A percentile compares a stretch with the other conserved stretches of the same genome.
These are phyloP conservation scores for Hymenopus coronatus DNA, from an alignment of 2,888 invertebrate species.

Conservation along the genomic window DNA sequence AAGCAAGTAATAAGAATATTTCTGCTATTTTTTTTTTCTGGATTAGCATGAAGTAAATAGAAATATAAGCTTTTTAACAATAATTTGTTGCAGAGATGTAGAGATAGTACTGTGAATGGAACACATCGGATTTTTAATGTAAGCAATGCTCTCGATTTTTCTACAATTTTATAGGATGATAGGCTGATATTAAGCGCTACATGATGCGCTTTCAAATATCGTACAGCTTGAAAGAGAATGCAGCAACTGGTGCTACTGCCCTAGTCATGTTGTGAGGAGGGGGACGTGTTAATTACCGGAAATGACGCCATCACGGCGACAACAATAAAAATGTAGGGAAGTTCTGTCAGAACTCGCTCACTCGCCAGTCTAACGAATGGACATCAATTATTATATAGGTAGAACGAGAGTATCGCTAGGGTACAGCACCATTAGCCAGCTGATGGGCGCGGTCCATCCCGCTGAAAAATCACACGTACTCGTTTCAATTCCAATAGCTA, in stretches of 20 bases:
- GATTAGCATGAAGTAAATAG: no score
- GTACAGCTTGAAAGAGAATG: neutral
- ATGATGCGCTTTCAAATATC: no score
- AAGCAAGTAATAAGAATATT: no score
- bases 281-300: constrained; percentile 24
- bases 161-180: no score
- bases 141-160: no score
- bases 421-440: constrained; percentile 11
- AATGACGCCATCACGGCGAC: constrained; percentile 19
- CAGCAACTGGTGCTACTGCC: neutral
- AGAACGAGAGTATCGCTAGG: neutral
- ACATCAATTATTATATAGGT: constrained; percentile 21
- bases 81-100: no score
- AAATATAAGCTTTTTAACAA: no score
- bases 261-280: neutral
- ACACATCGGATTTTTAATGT: no score
- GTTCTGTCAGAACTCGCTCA: neutral
- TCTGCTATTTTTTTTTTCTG: no score
- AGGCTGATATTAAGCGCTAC: no score
- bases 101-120: no score
- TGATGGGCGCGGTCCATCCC: neutral
- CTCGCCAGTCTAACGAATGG: constrained; percentile 8
- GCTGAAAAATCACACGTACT: constrained; percentile 8
- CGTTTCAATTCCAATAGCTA: neutral
- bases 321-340: constrained; percentile 15